Evolutionary conservation across 2,888 invertebrate genomes (phyloP), one percentile per base, ranked within the genome.

Genomic region (Craniophora ligustri): DNA sequence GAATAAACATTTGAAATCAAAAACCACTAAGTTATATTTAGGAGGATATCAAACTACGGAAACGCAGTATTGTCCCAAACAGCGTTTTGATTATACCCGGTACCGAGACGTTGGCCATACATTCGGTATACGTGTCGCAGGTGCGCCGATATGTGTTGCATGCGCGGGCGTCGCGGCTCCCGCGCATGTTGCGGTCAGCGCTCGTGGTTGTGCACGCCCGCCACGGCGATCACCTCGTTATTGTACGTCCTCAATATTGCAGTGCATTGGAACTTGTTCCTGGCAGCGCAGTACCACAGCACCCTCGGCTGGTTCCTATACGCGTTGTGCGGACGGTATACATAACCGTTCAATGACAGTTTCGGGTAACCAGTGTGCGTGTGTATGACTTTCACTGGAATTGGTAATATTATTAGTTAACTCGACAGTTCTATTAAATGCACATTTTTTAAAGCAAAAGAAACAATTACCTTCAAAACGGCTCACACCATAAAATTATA

Each of bases 241-340:
- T 88, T 76, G 64, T 77, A 86, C 0, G 92, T 92, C 39, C 91
- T 76, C 57, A 92, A 53, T 0, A 82, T 88, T 1, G 92, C 92
- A 11, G 71, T 69, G 64, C 93, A 93, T 41, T 86, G 82, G 72
- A 78, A 87, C 70, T 81, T 87, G 57, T 76, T 82, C 35, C 92
- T 78, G n/a, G 82, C 81, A 2, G 86, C 84, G 57, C 93, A 93
- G 69, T 93, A 92, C 92, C 92, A 93, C 38, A 93, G 69, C 28
- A 91, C 81, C 62, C 83, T 87, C 1, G 88, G 87, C 67, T 87
- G 87, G 51, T 91, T 91, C 45, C 92, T 82, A 61, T 93, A 92
- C 28, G 89, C 91, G 69, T 93, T 93, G 76, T 93, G 92, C 2
- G 92, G 90, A 8, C 92, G 83, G 65, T 85, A 93, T 62, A 78